Evolutionary conservation across 2,113 vertebrate genomes (phyloP).

Genomic region (Esox niger): DNA sequence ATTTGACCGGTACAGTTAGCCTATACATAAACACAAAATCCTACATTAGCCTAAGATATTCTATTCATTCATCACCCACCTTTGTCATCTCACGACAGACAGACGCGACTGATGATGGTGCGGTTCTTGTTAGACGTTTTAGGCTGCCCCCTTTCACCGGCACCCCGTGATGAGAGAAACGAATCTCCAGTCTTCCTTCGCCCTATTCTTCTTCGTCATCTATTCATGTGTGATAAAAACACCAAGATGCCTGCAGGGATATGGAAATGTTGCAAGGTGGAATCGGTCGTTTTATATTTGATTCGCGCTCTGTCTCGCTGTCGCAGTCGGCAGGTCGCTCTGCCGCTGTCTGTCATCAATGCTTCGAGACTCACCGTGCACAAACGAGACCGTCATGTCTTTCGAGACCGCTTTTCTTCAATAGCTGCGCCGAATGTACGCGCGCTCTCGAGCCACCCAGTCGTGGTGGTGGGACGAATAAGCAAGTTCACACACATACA

Average conservation of each 20-base stretch:
- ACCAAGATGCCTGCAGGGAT: not conserved
- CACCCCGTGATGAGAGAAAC: not conserved
- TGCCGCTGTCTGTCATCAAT: slow-evolving; percentile 3
- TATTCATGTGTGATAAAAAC: not conserved
- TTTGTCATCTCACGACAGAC: slow-evolving; percentile 47
- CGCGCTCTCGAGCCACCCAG: not conserved
- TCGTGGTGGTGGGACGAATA: not conserved
- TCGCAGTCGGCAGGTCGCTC: not conserved
- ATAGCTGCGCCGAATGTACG: not conserved
- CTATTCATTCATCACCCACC: slow-evolving; percentile 46
- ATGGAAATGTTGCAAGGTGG: not conserved
- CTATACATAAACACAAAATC: slow-evolving; percentile 23
- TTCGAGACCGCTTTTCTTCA: slow-evolving; percentile 13
- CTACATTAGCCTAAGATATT: slow-evolving; percentile 3
- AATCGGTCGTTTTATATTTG: not conserved
- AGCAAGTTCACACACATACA: not conserved
- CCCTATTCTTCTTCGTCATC: not conserved
- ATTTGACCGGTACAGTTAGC: slow-evolving; percentile 24
- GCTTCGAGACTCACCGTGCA: slow-evolving; percentile 13
- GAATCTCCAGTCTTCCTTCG: not conserved
- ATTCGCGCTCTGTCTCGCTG: not conserved
- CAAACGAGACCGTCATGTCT: slow-evolving; percentile 8
- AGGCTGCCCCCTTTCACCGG: slow-evolving; percentile 1
- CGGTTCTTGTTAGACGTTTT: slow-evolving; percentile 30
- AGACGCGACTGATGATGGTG: slow-evolving; percentile 31